Base-by-base conservation (phyloP, 1,140 invertebrate genomes). In the Drosophila trapezifrons region DNA sequence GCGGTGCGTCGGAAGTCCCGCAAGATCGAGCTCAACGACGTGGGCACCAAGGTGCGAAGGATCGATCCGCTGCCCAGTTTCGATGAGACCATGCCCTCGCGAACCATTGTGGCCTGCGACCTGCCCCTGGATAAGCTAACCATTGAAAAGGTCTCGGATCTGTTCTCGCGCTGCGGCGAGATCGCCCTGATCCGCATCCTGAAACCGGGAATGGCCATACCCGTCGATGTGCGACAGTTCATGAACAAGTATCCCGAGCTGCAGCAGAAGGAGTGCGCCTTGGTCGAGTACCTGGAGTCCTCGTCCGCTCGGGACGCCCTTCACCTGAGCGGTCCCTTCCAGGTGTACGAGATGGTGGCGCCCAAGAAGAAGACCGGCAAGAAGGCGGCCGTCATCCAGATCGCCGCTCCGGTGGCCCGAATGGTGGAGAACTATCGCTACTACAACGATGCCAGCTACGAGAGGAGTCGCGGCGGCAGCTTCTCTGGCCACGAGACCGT, bases 191-290 rank as follows among this genome's bases (percentile, higher is more conserved):
- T 98, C 46, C 93, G 97, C 47, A 96, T 98, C 43, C 93, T 98
- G 15, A 94, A 96, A 58, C 97, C 97, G 0, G 97, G 97, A 25
- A 97, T 97, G 92, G 95, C 96, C 15, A 95, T 97, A 45, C 97
- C 97, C 5, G 95, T 96, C 22, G 97, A 98, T 92, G 96, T 98
- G 17, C 95, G 97, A 58, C 96, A 97, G 91, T 97, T 98, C 82
- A 95, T 97, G 73, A 96, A 96, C 86, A 98, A 97, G 91, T 96
- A 97, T 90, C 97, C 97, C n/a, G 97, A 97, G 90, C 93, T 98
- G 90, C 94, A 94, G 62, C 96, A 95, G 69, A 95, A 96, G 83
- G 95, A 97, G 67, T 98, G 96, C 93, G 97, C 97, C 9, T 93
- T 98, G 75, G 95, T 98, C 43, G 97, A 98, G 93, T 99, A 98